Conservation (phyloP, 2,113 vertebrate species). For the Pseudonaja textilis region DNA sequence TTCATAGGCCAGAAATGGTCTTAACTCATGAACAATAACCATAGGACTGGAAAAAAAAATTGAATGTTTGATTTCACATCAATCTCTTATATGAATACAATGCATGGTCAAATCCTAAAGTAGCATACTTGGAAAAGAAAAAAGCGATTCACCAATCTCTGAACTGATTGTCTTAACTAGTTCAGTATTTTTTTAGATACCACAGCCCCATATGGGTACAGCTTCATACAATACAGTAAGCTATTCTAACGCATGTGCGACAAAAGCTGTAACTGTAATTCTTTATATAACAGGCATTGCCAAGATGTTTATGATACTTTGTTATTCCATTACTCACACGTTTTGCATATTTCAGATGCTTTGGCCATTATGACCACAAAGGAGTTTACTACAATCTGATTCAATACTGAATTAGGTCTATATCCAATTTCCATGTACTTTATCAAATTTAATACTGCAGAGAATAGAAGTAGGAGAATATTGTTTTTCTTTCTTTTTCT, state of each 20-base stretch:
- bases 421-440: neutral
- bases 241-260: neutral
- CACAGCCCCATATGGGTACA: neutral
- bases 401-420: neutral
- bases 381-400: neutral
- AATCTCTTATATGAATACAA: neutral
- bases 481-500: neutral
- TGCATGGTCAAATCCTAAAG: neutral
- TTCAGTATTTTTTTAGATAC: neutral
- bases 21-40: neutral
- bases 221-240: neutral
- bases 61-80: neutral
- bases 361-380: neutral
- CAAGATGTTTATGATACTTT: neutral
- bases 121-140: neutral
- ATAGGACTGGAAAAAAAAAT: neutral
- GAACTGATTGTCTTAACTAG: neutral
- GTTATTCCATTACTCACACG: neutral
- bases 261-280: neutral
- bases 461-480: neutral
- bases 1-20: neutral
- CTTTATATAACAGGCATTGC: neutral
- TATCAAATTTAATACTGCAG: neutral
- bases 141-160: neutral
- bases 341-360: neutral